Base-by-base conservation (phyloP, 2,888 invertebrate species). In the Endotricha flammealis region DNA sequence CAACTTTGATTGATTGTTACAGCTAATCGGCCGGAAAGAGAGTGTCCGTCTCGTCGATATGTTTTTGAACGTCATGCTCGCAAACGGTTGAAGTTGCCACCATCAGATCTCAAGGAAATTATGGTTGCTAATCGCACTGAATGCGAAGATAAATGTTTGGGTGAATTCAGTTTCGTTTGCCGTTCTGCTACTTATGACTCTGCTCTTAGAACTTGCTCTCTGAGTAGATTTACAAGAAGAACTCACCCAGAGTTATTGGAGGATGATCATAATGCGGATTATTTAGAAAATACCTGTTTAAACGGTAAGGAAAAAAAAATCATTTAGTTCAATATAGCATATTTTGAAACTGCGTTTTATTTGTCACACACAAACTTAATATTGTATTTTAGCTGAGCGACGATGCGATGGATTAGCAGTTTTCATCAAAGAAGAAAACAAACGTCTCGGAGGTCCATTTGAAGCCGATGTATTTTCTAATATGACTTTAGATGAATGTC, bases 341-440 rank as follows among this genome's bases (percentile, higher is more conserved):
- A 16, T 17, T 29, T 29, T 10, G 2, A 11, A 17, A 25, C 5
- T 6, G 7, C 8, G 20, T 11, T 13, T 13, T 8, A 4, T 22
- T 32, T 24, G 3, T 12, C 4, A 16, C 4, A 16, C 16, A 16
- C 4, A 3, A 16, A 16, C 16, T 4, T 16, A 4, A 4, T 31
- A 47, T 36, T 44, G 17, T 44, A 31, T 63, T 57, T 30, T 54
- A 95, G 95, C 94, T 53, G 95, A 95, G 69, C 87, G 95, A 47
- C 90, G 96, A 32, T 96, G 96, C 64, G 95, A 95, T 58, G 95
- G 95, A 0, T 75, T 95, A 30, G 92, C 94, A 1, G 94, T 95
- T 5, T 96, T 95, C 64, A 93, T 96, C 17, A 95, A 95, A 74
- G 95, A 95, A 80, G 95, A 95, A 77, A 95, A 95, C 65, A 95